Conservation (phyloP, 2,888 invertebrate genomes). For the Pammene aurita region DNA sequence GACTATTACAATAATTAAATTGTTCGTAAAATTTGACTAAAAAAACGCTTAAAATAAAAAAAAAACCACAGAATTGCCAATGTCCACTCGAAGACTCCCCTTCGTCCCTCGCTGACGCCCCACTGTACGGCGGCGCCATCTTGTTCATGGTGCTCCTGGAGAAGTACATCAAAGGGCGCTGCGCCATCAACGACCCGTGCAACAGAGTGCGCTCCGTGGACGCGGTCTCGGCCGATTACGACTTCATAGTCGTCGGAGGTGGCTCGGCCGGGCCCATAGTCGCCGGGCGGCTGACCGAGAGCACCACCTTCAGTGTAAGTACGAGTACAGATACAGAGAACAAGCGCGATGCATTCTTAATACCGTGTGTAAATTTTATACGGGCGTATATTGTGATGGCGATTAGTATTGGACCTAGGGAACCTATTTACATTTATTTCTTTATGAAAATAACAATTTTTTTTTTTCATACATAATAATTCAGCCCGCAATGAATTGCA, state of each 20-base stretch:
- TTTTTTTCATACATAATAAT: too few relatives aligned
- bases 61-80: conserved; percentile 60
- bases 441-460: too few relatives aligned
- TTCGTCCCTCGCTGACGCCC: conserved; percentile 76
- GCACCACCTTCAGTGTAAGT: conserved; percentile 73
- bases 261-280: conserved; percentile 86
- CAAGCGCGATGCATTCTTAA: neutral
- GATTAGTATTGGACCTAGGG: too few relatives aligned
- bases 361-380: too few relatives aligned
- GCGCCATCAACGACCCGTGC: conserved; percentile 80
- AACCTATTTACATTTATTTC: too few relatives aligned
- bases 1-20: too few relatives aligned
- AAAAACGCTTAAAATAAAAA: too few relatives aligned
- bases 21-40: too few relatives aligned
- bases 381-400: too few relatives aligned
- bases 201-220: conserved; percentile 72
- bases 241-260: conserved; percentile 86
- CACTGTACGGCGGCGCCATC: conserved; percentile 78
- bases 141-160: conserved; percentile 85
- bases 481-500: too few relatives aligned
- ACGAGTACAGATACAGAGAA: neutral
- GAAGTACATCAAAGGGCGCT: conserved; percentile 79
- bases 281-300: conserved; percentile 84
- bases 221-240: conserved; percentile 73
- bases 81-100: conserved; percentile 79